A percentile compares a stretch with the other conserved stretches of the same genome.
Conservation (phyloP, 2,888 invertebrate species). For the Serripes groenlandicus region DNA sequence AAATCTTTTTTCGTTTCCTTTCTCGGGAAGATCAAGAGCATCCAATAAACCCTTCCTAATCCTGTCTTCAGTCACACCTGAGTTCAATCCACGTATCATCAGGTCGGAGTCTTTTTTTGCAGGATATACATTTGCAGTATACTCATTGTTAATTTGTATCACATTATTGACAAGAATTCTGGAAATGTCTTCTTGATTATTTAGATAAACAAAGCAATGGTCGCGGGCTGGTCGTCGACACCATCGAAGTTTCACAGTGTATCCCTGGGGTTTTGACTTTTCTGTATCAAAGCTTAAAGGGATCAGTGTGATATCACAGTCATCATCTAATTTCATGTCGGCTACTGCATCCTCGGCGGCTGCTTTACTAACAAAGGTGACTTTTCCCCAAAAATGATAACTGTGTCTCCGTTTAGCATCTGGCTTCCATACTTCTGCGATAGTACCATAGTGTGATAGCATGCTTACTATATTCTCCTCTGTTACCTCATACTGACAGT, state of each 20-base stretch:
- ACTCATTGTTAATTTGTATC: neutral
- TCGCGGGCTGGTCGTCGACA: conserved; percentile 71
- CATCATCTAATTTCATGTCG: conserved; percentile 32
- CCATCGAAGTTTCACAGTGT: conserved; percentile 73
- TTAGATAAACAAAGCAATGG: conserved; percentile 70
- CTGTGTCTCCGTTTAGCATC: conserved; percentile 46
- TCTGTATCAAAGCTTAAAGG: conserved; percentile 22
- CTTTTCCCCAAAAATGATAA: conserved; percentile 73
- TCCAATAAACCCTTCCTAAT: conserved; percentile 47
- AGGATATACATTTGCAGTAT: neutral
- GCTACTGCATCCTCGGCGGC: conserved; percentile 61
- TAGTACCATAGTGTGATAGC: conserved; percentile 54
- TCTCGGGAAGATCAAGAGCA: neutral
- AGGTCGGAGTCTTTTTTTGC: conserved; percentile 30
- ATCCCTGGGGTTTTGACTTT: conserved; percentile 30
- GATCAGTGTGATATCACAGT: conserved; percentile 19
- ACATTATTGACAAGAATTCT: neutral
- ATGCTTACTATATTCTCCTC: conserved; percentile 21
- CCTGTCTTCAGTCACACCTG: conserved; percentile 56
- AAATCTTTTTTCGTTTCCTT: conserved; percentile 23
- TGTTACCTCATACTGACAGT: conserved; percentile 25
- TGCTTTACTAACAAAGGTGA: conserved; percentile 65
- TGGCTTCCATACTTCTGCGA: conserved; percentile 66
- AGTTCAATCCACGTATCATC: conserved; percentile 39
- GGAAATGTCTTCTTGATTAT: conserved; percentile 54